phyloP scores from a whole-genome alignment of 2,797 vertebrate species.

The Anisognathus igniventris region DNA sequence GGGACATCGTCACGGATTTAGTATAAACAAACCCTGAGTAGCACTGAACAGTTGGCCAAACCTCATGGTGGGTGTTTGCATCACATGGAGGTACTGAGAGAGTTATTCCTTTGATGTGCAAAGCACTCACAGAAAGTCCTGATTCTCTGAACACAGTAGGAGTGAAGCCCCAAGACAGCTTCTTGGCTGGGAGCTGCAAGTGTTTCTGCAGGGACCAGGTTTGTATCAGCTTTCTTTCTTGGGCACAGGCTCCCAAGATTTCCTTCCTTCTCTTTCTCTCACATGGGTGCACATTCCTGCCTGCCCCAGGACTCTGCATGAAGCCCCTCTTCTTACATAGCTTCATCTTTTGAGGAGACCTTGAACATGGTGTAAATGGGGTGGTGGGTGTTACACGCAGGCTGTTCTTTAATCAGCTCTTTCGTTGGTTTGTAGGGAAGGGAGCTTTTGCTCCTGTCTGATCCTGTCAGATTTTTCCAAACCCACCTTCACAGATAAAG shows the following conservation, averaged over 20 bases:
- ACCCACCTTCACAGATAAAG: neutral
- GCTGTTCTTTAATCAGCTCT: rapidly evolving
- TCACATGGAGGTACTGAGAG: conserved; percentile 30
- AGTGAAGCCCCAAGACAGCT: conserved; percentile 32
- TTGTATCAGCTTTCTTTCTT: neutral
- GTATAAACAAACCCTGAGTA: neutral
- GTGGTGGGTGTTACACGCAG: neutral
- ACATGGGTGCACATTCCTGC: neutral
- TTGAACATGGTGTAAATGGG: neutral
- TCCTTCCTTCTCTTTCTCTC: neutral
- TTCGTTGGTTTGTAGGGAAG: neutral
- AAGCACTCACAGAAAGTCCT: conserved; percentile 6
- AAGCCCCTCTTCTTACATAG: neutral
- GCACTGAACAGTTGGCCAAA: conserved; percentile 9
- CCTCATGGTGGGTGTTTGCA: conserved; percentile 43
- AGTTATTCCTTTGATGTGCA: conserved; percentile 41
- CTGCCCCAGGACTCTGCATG: neutral
- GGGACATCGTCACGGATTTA: neutral
- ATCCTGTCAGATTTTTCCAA: neutral
- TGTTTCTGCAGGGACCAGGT: conserved; percentile 20
- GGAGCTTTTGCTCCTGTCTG: neutral
- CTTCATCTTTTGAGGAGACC: neutral
- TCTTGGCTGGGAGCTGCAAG: conserved; percentile 27
- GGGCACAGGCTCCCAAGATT: neutral
- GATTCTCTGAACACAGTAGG: conserved; percentile 38